Base-by-base conservation (phyloP, 2,888 invertebrate species). In the Torymus auratus region DNA sequence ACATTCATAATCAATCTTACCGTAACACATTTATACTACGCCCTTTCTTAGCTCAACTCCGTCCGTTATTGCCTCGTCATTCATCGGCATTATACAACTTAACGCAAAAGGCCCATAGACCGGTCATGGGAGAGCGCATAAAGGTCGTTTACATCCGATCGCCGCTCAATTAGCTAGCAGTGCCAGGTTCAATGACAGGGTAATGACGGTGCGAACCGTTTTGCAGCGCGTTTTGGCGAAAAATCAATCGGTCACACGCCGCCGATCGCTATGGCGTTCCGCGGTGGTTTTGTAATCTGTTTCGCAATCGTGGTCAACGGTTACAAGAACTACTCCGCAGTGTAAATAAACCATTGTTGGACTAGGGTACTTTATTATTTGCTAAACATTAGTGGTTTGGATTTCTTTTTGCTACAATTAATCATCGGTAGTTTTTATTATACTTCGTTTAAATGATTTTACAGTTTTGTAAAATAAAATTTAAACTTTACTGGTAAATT, bases 61-160 rank as follows among this genome's bases (percentile, higher is more conserved):
- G 1, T 2, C 20, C 20, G 20, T 20, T 20, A 20, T 20, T 20
- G 20, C 2, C 20, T 20, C 20, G 20, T 20, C 20, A 20, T 20
- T 20, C 20, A 20, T 1, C n/a, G 10, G 5, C 50, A 61, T 61
- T 23, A 20, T 61, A 52, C 61, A 61, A 61, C n/a, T 56, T 69
- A 28, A 28, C 56, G 23, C n/a, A n/a, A 28, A 28, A 28, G 12
- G 10, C 15, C 12, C 28, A 3, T 28, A 50, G n/a, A 20, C 50
- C 2, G 50, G 62, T 78, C 78, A 69, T 81, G 78, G 79, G 76
- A 83, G 60, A 79, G 65, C 79, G 73, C 65, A 76, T 70, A 52
- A 58, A 64, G 17, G 10, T 53, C 15, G 15, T 79, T 79, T 67
- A 74, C 62, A 55, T 23, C 64, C 20, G 64, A 69, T 73, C 20